Conservation (phyloP, 2,888 invertebrate genomes). For the Tillus elongatus region DNA sequence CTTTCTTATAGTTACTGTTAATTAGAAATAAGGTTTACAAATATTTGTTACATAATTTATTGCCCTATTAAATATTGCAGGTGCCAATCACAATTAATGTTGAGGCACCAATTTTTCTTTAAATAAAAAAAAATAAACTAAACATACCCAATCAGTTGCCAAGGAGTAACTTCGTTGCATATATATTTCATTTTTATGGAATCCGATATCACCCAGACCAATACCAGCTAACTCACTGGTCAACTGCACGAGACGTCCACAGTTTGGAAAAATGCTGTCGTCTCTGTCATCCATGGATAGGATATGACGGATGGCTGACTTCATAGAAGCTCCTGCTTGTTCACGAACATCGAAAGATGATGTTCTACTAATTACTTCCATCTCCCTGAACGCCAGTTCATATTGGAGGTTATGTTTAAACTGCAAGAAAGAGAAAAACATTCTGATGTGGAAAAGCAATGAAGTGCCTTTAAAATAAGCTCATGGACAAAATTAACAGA, state of each 20-base stretch:
- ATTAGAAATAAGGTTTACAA: no score
- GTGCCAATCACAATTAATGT: no score
- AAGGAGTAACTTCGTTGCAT: no score
- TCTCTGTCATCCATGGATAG: constrained; percentile 72
- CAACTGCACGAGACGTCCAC: constrained; percentile 62
- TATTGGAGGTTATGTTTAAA: constrained; percentile 79
- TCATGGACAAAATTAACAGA: no score
- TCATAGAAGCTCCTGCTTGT: constrained; percentile 80
- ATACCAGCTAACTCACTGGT: constrained; percentile 78
- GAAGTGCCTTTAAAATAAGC: no score
- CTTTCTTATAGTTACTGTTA: no score
- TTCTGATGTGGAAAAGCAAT: no score
- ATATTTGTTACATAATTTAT: no score
- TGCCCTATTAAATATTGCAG: no score
- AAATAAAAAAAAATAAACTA: no score
- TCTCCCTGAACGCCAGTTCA: constrained; percentile 77
- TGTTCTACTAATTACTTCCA: constrained; percentile 60
- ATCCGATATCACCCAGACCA: constrained; percentile 89
- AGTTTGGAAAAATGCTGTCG: constrained; percentile 67
- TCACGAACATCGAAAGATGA: constrained; percentile 81
- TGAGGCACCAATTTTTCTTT: no score
- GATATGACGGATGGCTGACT: constrained; percentile 77
- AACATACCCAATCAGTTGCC: no score
- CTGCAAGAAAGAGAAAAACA: constrained; percentile 38
- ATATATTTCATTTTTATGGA: constrained; percentile 71